Evolutionary conservation across 2,113 vertebrate species (phyloP).

Genomic region (Calonectris borealis): DNA sequence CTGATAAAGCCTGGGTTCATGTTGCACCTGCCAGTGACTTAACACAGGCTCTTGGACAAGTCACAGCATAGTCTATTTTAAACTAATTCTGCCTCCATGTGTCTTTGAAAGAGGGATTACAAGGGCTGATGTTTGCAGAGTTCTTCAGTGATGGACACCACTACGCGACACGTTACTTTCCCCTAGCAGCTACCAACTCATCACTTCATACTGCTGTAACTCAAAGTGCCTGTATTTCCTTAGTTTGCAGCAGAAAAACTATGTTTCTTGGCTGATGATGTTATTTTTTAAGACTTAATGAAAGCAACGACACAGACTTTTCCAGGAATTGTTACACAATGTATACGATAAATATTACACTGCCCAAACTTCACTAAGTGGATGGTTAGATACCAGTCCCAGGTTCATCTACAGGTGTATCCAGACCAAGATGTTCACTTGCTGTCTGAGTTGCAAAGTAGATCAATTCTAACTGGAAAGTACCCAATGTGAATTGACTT

Average conservation of each 20-base stretch:
- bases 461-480: not conserved
- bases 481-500: not conserved
- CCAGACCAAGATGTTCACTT: slow-evolving; percentile 25
- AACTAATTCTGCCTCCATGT: not conserved
- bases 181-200: not conserved
- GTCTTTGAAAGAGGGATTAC: slow-evolving; percentile 21
- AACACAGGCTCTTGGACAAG: not conserved
- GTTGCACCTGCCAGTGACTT: not conserved
- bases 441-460: not conserved
- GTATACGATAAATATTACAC: not conserved
- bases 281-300: not conserved
- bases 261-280: not conserved
- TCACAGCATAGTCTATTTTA: slow-evolving; percentile 41
- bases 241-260: not conserved
- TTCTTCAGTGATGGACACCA: not conserved
- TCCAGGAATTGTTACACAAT: not conserved
- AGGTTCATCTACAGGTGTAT: not conserved
- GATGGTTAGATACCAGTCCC: not conserved
- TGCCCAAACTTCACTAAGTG: not conserved
- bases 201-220: not conserved
- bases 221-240: not conserved
- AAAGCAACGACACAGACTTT: not conserved
- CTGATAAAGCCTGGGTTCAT: not conserved
- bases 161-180: not conserved
- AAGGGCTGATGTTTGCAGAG: not conserved